A percentile compares a stretch with the other conserved stretches of the same genome.
These are phyloP conservation scores for Pseudolaguvia tuberculata DNA, from an alignment of 2,113 vertebrate genomes.

Conservation along the genomic window DNA sequence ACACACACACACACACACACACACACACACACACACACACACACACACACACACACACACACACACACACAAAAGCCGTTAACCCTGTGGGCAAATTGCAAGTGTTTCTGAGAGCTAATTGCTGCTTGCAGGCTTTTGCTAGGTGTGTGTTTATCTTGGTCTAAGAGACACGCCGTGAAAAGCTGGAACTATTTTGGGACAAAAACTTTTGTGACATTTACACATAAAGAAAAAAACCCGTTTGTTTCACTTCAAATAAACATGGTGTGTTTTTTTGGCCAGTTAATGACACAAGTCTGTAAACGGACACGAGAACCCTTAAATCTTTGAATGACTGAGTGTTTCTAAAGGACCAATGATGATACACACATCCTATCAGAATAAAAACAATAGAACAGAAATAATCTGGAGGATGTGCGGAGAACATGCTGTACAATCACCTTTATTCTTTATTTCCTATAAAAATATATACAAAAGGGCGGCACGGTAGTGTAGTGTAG, in stretches of 20 bases:
- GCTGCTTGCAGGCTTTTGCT: conserved; percentile 21
- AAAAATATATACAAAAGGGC: too few relatives aligned
- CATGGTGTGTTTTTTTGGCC: too few relatives aligned
- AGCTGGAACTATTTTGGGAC: background rate
- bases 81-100: conserved; percentile 6
- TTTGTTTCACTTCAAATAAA: background rate
- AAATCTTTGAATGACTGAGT: background rate
- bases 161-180: background rate
- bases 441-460: too few relatives aligned
- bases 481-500: too few relatives aligned
- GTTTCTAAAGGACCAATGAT: background rate
- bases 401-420: background rate
- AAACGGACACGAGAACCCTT: background rate
- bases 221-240: background rate
- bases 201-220: background rate
- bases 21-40: conserved; percentile 6
- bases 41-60: conserved; percentile 25
- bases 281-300: background rate
- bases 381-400: background rate
- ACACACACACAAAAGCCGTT: conserved; percentile 10
- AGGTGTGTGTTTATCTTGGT: conserved; percentile 4
- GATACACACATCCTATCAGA: conserved; percentile 2
- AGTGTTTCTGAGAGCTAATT: conserved; percentile 26
- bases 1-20: background rate
- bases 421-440: background rate